A percentile compares a stretch with the other conserved stretches of the same genome.
phyloP scores from a whole-genome alignment of 2,888 invertebrate species.

The Drosophila recens region DNA sequence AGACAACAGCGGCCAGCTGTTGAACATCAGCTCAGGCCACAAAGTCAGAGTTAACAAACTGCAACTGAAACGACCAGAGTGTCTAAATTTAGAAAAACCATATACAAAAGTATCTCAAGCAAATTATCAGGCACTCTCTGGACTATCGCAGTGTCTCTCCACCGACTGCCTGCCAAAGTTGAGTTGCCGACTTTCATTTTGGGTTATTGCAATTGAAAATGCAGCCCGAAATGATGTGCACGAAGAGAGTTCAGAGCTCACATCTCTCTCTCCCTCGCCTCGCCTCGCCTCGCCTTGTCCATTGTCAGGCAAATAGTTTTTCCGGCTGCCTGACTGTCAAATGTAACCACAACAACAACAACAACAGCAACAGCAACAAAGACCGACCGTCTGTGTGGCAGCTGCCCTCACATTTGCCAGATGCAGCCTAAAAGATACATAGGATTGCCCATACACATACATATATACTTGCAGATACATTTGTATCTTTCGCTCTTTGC shows the following conservation, averaged over 20 bases:
- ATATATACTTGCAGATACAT: slow-evolving; percentile 59
- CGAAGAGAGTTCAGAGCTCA: slow-evolving; percentile 14
- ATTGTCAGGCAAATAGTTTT: slow-evolving; percentile 39
- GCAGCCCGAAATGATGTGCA: slow-evolving; percentile 48
- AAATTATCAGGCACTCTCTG: slow-evolving; percentile 55
- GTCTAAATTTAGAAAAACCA: slow-evolving; percentile 26
- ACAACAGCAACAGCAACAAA: slow-evolving; percentile 17
- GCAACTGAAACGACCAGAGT: slow-evolving; percentile 26
- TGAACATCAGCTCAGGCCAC: slow-evolving; percentile 27
- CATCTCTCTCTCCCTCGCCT: neutral
- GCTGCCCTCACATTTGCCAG: slow-evolving; percentile 76
- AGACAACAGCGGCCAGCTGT: slow-evolving; percentile 41
- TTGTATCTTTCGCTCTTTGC: slow-evolving; percentile 11
- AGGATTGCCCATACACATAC: slow-evolving; percentile 12
- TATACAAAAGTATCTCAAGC: slow-evolving; percentile 41
- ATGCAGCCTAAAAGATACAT: slow-evolving; percentile 57
- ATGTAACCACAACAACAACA: slow-evolving; percentile 49
- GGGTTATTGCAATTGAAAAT: slow-evolving; percentile 66
- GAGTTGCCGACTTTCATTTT: slow-evolving; percentile 58
- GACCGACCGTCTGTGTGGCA: slow-evolving; percentile 42
- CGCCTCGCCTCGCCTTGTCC: neutral
- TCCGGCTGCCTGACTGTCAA: slow-evolving; percentile 61
- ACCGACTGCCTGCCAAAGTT: slow-evolving; percentile 24
- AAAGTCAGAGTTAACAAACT: slow-evolving; percentile 41
- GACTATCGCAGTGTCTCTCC: neutral